These are phyloP conservation scores for Zingel zingel DNA, from an alignment of 2,113 vertebrate species.

Conservation along the genomic window DNA sequence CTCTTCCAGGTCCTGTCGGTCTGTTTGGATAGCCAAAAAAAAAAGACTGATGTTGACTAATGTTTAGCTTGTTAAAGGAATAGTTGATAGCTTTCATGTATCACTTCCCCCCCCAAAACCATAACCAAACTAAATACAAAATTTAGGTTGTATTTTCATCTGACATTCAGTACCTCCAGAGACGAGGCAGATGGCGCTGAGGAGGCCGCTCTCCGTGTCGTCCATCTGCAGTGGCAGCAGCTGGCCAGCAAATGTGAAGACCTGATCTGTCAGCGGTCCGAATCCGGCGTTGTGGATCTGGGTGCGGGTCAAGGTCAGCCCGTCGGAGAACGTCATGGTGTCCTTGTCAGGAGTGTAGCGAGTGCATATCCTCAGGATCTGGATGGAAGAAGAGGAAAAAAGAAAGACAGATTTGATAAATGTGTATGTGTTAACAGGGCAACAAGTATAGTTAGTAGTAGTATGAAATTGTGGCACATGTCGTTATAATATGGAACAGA, in stretches of 20 bases:
- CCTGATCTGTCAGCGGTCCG: constrained; percentile 93
- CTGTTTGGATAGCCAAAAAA: constrained; percentile 69
- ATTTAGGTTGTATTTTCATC: not conserved
- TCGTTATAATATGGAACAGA: too few relatives aligned
- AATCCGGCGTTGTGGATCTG: constrained; percentile 98
- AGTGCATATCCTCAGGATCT: constrained; percentile 97
- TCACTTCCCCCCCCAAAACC: not conserved
- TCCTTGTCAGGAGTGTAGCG: constrained; percentile 96
- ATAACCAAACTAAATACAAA: too few relatives aligned
- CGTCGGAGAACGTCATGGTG: constrained; percentile 98
- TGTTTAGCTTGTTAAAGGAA: not conserved
- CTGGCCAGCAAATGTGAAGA: constrained; percentile 96
- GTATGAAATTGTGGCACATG: too few relatives aligned
- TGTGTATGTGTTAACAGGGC: not conserved
- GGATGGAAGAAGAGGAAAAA: not conserved
- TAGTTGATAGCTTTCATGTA: not conserved
- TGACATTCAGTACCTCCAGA: constrained; percentile 89
- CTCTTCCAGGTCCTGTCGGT: constrained; percentile 96
- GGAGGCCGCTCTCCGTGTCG: constrained; percentile 95
- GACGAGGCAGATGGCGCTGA: constrained; percentile 97
- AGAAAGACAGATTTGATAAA: not conserved
- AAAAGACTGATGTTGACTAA: not conserved
- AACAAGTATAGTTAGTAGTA: not conserved
- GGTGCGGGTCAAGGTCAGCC: constrained; percentile 94
- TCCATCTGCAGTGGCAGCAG: constrained; percentile 97